These are phyloP conservation scores for Dryocosmus kuriphilus DNA, from an alignment of 2,888 invertebrate genomes.

Conservation along the genomic window DNA sequence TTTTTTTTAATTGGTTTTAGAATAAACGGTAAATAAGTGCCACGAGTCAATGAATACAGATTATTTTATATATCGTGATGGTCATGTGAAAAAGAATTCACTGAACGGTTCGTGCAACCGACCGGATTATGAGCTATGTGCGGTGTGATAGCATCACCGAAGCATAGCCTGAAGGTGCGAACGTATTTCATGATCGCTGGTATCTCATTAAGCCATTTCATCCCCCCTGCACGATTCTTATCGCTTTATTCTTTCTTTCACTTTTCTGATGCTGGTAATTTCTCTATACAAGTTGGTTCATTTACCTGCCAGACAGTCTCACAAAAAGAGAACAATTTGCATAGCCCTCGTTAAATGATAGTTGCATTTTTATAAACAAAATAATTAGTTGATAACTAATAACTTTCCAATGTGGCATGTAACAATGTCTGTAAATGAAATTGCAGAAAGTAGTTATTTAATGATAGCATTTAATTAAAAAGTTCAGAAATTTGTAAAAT, in stretches of 20 bases:
- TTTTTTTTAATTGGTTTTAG: not conserved
- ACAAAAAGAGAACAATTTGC: constrained; percentile 16
- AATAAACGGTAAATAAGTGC: constrained; percentile 12
- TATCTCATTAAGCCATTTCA: constrained; percentile 46
- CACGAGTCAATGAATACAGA: not conserved
- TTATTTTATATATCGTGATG: constrained; percentile 7
- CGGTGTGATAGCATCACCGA: constrained; percentile 38
- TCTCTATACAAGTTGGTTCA: constrained; percentile 36
- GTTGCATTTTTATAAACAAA: not conserved
- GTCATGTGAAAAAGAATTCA: constrained; percentile 2
- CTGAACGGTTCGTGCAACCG: constrained; percentile 40
- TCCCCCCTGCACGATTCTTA: constrained; percentile 41
- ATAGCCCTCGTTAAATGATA: constrained; percentile 10
- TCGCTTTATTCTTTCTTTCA: constrained; percentile 36
- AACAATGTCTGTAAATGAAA: not conserved
- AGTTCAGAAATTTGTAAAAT: not conserved
- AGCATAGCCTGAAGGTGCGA: constrained; percentile 41
- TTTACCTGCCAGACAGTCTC: constrained; percentile 22
- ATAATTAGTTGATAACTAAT: not conserved
- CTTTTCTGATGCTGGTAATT: constrained; percentile 33
- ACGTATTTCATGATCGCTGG: constrained; percentile 41
- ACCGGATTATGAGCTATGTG: constrained; percentile 44
- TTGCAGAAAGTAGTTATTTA: not conserved
- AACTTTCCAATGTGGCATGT: not conserved
- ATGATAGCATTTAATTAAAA: not conserved